Base-by-base conservation (phyloP, 2,113 vertebrate genomes). In the Pheucticus melanocephalus region DNA sequence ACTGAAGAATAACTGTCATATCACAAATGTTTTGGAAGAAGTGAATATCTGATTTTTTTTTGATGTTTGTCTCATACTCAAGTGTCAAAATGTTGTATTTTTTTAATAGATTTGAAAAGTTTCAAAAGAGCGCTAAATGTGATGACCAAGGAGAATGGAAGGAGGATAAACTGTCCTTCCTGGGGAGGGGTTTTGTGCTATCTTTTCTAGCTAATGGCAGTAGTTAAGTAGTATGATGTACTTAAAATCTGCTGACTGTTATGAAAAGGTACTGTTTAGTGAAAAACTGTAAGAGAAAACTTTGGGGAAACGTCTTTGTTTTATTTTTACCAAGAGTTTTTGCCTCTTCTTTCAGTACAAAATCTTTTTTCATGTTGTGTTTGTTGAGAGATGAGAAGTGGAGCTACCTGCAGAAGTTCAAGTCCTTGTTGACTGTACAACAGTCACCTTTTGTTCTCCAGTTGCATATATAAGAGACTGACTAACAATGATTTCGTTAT, bases 401-500 rank as follows among this genome's bases (percentile, higher is more conserved):
- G 2, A 63, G 22, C 24, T 91, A 94, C 92, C 81, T 96, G 73
- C 39, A 64, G 77, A 85, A 84, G 66, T 79, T 90, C 42, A 82
- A 76, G 37, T 82, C 66, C 40, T 73, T 82, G 53, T 85, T 95
- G 63, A 90, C 54, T 83, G 68, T 88, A 33, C 59, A 85, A 48
- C 78, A 6, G 28, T 90, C 57, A 57, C 42, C 50, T 93, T 93
- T 96, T 96, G 90, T 93, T 95, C 88, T 86, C 47, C 44, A 40
- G 79, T 10, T 68, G 75, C 88, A 90, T 90, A 65, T 54, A 44
- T 71, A 56, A 88, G 81, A 64, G 61, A 60, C 63, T 63, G 61
- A 31, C 70, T 82, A 91, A 95, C 87, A 94, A 72, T 94, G 91
- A 51, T 59, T 89, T 83, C 72, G 33, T 95, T 92, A 88, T 95